Evolutionary conservation across 64 coral and sea anemone species (phyloP), one percentile per base, ranked within the genome.

Genomic region (Actinia equina): DNA sequence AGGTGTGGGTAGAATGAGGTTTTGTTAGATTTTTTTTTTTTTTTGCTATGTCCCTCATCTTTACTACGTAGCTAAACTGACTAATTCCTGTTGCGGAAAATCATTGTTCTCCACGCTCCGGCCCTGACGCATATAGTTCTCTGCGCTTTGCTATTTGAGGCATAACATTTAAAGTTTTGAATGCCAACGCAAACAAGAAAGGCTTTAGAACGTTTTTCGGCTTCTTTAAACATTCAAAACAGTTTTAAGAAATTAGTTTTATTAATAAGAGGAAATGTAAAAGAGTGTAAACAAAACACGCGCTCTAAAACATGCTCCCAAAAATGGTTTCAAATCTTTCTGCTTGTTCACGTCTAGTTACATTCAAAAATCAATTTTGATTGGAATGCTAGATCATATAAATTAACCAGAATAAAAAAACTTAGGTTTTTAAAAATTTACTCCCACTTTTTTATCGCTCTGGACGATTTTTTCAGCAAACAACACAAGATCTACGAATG

Each of bases 191-290:
- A 74, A 74, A 74, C 69, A 74, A 74, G 26, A 74, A 74, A 81
- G 27, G 49, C 3, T 81, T 81, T 44, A 81, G 78, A 52, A 81
- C 42, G 49, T 51, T 49, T 81, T 81, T 81, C 78, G 78, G 78
- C 78, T 52, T 81, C 78, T 81, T 81, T 81, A 81, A 81, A 81
- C 43, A 49, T 81, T 81, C 78, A 81, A 81, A 81, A 81, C 78
- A 81, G 52, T 52, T 74, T 74, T 41, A 74, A 81, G 78, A 81
- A 81, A 81, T 49, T 81, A 81, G 49, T 74, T 74, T 57, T 81
- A 81, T 52, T 49, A 81, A 81, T 81, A 81, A 52, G 49, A 81
- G 78, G 78, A 81, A 81, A 81, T 81, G 43, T 81, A 20, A 52
- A 81, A n/a, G 52, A 79, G 3, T 51, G 49, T 52, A 81, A 81